phyloP scores from a whole-genome alignment of 2,113 vertebrate species.

The Oxygymnocypris stewartii region DNA sequence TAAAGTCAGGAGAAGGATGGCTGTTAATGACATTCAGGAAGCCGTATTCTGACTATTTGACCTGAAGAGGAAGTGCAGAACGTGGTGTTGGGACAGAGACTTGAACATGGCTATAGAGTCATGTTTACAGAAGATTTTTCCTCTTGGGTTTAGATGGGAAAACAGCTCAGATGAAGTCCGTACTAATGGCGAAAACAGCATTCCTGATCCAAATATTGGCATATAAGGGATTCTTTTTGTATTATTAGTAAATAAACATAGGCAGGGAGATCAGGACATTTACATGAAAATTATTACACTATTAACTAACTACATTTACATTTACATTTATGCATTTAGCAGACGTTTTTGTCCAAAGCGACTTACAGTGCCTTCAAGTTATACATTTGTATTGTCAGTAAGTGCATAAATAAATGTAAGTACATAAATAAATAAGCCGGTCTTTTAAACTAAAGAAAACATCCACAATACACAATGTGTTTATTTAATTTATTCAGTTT shows the following conservation, averaged over 20 bases:
- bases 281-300: background rate
- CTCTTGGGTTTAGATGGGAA: background rate
- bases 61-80: background rate
- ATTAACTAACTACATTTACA: background rate
- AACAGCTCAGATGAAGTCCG: background rate
- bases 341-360: too few species aligned
- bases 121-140: background rate
- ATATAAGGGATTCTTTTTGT: background rate
- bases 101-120: background rate
- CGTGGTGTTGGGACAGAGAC: background rate
- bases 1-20: conserved; percentile 63
- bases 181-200: background rate
- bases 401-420: too few species aligned
- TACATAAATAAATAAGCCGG: too few species aligned
- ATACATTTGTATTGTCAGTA: too few species aligned
- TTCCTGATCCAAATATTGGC: background rate
- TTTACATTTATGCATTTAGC: too few species aligned
- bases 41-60: conserved; percentile 56
- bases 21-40: conserved; percentile 63
- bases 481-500: background rate
- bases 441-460: background rate
- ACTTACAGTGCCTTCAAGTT: too few species aligned
- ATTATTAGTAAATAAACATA: background rate
- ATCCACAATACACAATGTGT: background rate
- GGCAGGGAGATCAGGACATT: background rate